These are phyloP conservation scores for Seriola quinqueradiata DNA, from an alignment of 2,113 vertebrate species.

Conservation along the genomic window DNA sequence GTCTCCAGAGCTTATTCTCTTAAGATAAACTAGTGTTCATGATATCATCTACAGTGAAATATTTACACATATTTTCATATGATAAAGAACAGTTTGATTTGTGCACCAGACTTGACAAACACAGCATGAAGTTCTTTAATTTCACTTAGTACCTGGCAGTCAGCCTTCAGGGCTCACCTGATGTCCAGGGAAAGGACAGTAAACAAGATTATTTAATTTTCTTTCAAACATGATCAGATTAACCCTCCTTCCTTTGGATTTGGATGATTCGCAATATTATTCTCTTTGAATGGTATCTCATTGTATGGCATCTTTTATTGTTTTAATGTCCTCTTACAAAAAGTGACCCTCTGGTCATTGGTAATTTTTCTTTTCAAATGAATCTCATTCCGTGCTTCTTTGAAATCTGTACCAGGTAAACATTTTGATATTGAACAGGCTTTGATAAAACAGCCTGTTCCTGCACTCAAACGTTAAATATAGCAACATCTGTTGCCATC, in stretches of 20 bases:
- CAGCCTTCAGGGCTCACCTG: background rate
- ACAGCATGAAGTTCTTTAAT: background rate
- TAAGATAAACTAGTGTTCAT: background rate
- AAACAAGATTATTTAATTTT: background rate
- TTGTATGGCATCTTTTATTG: background rate
- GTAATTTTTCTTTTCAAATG: background rate
- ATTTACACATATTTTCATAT: background rate
- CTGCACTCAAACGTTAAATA: background rate
- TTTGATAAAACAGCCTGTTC: background rate
- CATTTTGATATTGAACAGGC: constrained; percentile 2
- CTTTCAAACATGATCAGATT: constrained; percentile 11
- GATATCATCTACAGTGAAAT: background rate
- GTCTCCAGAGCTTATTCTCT: background rate
- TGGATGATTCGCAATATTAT: background rate
- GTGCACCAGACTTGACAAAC: background rate
- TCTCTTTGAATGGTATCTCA: background rate
- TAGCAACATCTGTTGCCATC: background rate
- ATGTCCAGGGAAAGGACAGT: background rate
- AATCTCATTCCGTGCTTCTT: background rate
- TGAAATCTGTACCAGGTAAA: background rate
- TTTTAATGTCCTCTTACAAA: constrained; percentile 5
- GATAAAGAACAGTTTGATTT: background rate
- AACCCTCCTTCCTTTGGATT: background rate
- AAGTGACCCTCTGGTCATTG: background rate
- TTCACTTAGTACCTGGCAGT: background rate